Evolutionary conservation across 92 coral and sea anemone genomes (phyloP), one percentile per base, ranked within the genome.

Genomic region (Plumapathes pennacea): DNA sequence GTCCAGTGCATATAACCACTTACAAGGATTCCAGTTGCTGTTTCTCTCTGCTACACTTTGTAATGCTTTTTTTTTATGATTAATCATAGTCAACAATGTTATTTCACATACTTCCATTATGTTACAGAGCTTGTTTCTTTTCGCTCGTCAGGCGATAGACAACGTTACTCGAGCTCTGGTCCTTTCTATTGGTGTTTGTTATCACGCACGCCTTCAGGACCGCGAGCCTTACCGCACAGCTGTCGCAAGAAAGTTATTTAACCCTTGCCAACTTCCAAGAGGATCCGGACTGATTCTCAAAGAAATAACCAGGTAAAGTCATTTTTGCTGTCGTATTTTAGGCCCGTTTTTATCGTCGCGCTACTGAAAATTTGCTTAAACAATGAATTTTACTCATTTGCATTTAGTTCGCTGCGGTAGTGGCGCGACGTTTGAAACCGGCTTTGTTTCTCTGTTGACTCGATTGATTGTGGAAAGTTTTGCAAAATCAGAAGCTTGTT

Each of bases 161-260:
- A 64, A 54, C 32, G 45, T 89, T 31, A 81, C 83, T 13, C 65
- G 94, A 28, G 77, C 97, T 20, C 54, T 89, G 42, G 79, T 89
- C 19, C 70, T 89, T 48, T 80, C 85, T 31, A 74, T 85, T 63
- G 97, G 97, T 23, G 97, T 89, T 5, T 89, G 97, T 40, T 89
- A 85, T 57, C 88, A 85, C 29, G 97, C 97, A 15, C 79, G 76
- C 64, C 62, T 83, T 33, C 90, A 84, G 54, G 80, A 69, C 20
- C 56, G 76, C 13, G 4, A 73, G 14, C 69, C 54, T 36, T 80
- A 76, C 43, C 72, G 84, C 13, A 19, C 38, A 21, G 57, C 61
- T 3, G 73, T 77, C 23, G 57, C 74, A 17, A 50, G 32, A 10
- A 59, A 69, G 58, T 75, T 75, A 15, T 5, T 14, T 1, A 24